These are phyloP conservation scores for Athetis lepigone DNA, from an alignment of 2,888 invertebrate genomes.

Conservation along the genomic window DNA sequence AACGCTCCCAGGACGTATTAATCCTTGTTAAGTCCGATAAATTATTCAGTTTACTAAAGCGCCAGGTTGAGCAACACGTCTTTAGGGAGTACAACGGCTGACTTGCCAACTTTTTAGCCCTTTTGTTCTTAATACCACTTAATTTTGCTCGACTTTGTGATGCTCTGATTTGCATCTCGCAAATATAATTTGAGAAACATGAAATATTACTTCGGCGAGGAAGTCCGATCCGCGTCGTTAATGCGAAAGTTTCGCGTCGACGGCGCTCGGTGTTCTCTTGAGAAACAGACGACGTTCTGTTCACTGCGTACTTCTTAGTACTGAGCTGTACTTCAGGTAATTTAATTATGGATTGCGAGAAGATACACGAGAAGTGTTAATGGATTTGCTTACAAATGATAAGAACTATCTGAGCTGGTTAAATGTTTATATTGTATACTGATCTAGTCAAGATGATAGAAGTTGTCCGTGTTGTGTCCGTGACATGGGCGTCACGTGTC, in stretches of 20 bases:
- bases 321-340: constrained; percentile 18
- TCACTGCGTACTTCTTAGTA: not conserved
- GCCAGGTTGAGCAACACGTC: constrained; percentile 55
- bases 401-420: not conserved
- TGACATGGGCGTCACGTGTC: not conserved
- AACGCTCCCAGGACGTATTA: constrained; percentile 79
- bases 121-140: constrained; percentile 70
- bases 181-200: constrained; percentile 65
- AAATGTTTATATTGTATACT: not conserved
- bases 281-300: constrained; percentile 4
- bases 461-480: not conserved
- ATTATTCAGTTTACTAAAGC: constrained; percentile 78
- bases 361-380: constrained; percentile 5
- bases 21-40: constrained; percentile 84
- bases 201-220: constrained; percentile 61
- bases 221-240: constrained; percentile 53
- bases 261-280: constrained; percentile 23
- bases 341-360: constrained; percentile 27
- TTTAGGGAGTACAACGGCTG: constrained; percentile 43
- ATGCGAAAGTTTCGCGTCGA: constrained; percentile 55
- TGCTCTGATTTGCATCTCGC: constrained; percentile 59
- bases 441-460: not conserved
- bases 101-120: constrained; percentile 66
- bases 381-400: not conserved
- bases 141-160: constrained; percentile 62